Evolutionary conservation across 2,888 invertebrate species (phyloP), one percentile per base, ranked within the genome.

Genomic region (Osmoderma eremita): DNA sequence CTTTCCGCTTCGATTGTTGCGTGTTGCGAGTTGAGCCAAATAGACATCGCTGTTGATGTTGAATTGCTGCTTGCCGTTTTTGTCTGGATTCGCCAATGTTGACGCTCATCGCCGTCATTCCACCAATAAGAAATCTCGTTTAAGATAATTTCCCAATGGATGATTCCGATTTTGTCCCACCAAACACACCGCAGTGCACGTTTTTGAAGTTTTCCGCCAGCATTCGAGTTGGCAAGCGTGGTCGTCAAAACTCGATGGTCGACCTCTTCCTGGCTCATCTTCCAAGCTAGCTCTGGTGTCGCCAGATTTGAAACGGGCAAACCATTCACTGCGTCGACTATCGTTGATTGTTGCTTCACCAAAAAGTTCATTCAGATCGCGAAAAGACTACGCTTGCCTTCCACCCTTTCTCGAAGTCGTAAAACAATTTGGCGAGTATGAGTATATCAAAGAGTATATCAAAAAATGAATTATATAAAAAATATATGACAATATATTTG

Each of bases 201-300:
- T 6, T 63, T 63, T 65, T 41, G 48, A 65, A 65, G 20, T 63
- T 18, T 12, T 63, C 24, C 12, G 8, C 39, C 10, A 63, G 41
- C 17, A 63, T 66, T 63, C 38, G 49, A n/a, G 49, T 63, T 61
- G 62, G 50, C 41, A 66, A 63, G 51, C 24, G 48, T 67, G 45
- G 63, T 67, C 63, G 6, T 64, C 63, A 42, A 65, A 67, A 45
- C 24, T 18, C 4, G 17, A 3, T 45, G 62, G 49, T 48, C 62
- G 20, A 30, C 62, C 62, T 51, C 48, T 62, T 42, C 48, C 62
- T 22, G 12, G 13, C 15, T 51, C 22, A 48, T 42, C 62, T 48
- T 45, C 50, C 45, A 36, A 49, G 50, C n/a, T n/a, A n/a, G n/a
- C n/a, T n/a, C n/a, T n/a, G n/a, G n/a, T n/a, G n/a, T n/a, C n/a